These are phyloP conservation scores for Mesodorylaimus sp. DNA, from an alignment of 2,888 invertebrate species.

Conservation along the genomic window DNA sequence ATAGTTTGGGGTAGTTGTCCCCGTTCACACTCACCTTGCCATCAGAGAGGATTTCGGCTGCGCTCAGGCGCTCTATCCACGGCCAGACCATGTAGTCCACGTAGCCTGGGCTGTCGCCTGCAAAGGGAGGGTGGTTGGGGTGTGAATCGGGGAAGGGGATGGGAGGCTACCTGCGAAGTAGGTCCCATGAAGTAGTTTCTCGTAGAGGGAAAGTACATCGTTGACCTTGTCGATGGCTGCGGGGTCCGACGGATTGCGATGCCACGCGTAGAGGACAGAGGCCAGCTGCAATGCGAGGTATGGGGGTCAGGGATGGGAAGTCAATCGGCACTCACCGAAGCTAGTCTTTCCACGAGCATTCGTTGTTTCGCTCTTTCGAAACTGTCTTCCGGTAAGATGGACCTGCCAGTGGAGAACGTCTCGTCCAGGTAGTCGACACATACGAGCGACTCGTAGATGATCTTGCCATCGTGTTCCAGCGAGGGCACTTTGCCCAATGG, in stretches of 20 bases:
- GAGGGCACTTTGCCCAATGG: constrained; percentile 49
- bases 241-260: background rate
- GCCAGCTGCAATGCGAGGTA: too few species aligned
- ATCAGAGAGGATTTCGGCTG: background rate
- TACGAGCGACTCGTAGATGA: constrained; percentile 57
- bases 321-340: constrained; percentile 29
- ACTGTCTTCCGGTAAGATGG: constrained; percentile 47
- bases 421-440: constrained; percentile 63
- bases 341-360: constrained; percentile 49
- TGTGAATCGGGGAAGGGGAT: background rate
- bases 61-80: constrained; percentile 3
- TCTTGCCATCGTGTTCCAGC: constrained; percentile 46
- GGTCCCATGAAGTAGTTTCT: background rate
- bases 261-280: background rate
- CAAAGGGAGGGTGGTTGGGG: background rate
- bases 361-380: constrained; percentile 52
- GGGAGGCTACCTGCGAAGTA: background rate
- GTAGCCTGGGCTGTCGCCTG: constrained; percentile 8
- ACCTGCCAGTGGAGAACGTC: constrained; percentile 45
- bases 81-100: constrained; percentile 12
- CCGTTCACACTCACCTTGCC: background rate
- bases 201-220: background rate
- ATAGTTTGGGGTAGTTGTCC: constrained; percentile 8
- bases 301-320: too few species aligned
- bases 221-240: background rate